Evolutionary conservation across 2,113 vertebrate genomes (phyloP).

Genomic region (Thalassarche chlororhynchos): DNA sequence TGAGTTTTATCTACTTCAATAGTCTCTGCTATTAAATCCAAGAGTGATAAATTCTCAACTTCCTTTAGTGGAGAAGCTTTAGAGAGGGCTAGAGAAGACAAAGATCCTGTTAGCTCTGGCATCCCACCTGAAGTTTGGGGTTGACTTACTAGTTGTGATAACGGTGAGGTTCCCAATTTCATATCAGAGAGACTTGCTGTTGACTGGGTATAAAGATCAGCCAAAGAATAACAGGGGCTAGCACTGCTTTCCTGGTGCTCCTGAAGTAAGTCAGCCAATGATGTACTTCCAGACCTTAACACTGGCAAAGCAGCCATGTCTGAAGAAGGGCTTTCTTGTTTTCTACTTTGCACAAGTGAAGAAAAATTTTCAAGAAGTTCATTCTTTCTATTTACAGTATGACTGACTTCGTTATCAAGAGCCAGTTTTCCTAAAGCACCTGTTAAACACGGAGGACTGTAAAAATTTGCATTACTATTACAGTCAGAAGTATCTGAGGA

Average conservation of each 20-base stretch:
- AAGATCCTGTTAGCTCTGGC: slow-evolving; percentile 75
- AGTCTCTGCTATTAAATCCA: slow-evolving; percentile 78
- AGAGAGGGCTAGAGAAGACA: slow-evolving; percentile 76
- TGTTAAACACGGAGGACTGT: slow-evolving; percentile 51
- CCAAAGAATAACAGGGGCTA: slow-evolving; percentile 56
- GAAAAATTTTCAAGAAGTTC: slow-evolving; percentile 63
- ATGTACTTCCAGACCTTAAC: slow-evolving; percentile 73
- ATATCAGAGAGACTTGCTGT: slow-evolving; percentile 22
- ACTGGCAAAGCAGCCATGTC: slow-evolving; percentile 23
- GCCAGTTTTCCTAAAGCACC: slow-evolving; percentile 73
- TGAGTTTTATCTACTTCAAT: slow-evolving; percentile 63
- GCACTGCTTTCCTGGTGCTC: slow-evolving; percentile 79
- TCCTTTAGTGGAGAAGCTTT: slow-evolving; percentile 68
- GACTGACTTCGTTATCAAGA: slow-evolving; percentile 60
- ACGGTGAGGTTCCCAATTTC: slow-evolving; percentile 58
- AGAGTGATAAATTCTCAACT: slow-evolving; percentile 74
- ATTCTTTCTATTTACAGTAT: slow-evolving; percentile 37
- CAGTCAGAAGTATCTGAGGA: slow-evolving; percentile 12
- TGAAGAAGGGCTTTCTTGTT: slow-evolving; percentile 10
- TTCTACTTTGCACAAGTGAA: slow-evolving; percentile 63
- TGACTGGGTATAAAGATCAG: slow-evolving; percentile 62
- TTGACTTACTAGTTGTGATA: slow-evolving; percentile 71
- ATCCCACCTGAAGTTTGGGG: slow-evolving; percentile 56
- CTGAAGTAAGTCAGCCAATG: slow-evolving; percentile 87
- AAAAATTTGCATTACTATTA: slow-evolving; percentile 36